Percentiles rank a stretch among this genome's conserved stretches.
Evolutionary conservation across 2,888 invertebrate genomes (phyloP).

Genomic region (Drosophila lutescens): DNA sequence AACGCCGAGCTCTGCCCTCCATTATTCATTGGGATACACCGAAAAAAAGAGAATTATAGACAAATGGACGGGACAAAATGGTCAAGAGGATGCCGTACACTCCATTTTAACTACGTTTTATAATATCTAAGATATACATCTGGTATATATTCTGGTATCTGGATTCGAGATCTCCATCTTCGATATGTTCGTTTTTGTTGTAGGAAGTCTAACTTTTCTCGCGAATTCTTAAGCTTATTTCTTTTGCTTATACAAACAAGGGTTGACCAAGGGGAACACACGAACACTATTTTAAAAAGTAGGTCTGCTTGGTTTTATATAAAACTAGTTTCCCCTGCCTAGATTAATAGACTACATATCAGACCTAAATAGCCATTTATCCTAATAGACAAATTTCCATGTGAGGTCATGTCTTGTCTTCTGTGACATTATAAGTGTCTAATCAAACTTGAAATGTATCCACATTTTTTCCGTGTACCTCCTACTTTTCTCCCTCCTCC

Average conservation of each 20-base stretch:
- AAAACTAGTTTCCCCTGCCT: too few relatives aligned
- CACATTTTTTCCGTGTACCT: conserved; percentile 17
- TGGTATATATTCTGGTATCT: too few relatives aligned
- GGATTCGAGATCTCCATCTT: too few relatives aligned
- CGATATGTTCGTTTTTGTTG: too few relatives aligned
- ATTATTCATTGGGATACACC: conserved; percentile 42
- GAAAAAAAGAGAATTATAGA: conserved; percentile 6
- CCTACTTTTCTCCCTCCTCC: conserved; percentile 1
- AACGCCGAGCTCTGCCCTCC: conserved; percentile 52
- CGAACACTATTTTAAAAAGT: too few relatives aligned
- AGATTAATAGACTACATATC: too few relatives aligned
- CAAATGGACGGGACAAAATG: neutral
- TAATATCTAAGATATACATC: too few relatives aligned
- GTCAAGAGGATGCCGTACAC: neutral
- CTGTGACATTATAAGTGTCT: conserved; percentile 3
- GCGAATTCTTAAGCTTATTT: neutral
- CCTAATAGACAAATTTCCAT: neutral
- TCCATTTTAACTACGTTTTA: too few relatives aligned
- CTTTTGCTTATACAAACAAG: too few relatives aligned
- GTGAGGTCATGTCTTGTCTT: neutral
- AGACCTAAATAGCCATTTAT: neutral
- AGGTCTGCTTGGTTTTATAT: too few relatives aligned
- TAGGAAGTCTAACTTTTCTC: neutral
- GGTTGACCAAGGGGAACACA: too few relatives aligned
- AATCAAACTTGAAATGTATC: neutral